phyloP scores from a whole-genome alignment of 2,113 vertebrate species.

The Peromyscus polionotus region DNA sequence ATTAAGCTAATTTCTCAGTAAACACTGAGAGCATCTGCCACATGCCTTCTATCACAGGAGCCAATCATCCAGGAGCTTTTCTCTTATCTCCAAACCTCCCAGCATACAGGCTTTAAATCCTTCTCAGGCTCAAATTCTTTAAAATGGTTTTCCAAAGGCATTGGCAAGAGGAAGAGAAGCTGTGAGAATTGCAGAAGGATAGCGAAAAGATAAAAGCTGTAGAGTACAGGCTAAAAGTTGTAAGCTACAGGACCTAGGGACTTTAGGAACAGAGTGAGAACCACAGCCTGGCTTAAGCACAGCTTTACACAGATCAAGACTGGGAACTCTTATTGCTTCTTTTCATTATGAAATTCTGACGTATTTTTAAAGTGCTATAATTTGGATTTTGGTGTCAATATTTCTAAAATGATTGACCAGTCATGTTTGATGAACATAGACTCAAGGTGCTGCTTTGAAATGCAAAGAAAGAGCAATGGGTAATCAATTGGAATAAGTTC shows the following conservation, averaged over 20 bases:
- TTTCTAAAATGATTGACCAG: background rate
- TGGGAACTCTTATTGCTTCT: background rate
- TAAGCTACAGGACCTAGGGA: background rate
- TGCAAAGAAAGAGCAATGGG: background rate
- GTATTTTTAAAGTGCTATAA: background rate
- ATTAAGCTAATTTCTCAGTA: background rate
- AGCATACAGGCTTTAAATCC: conserved; percentile 55
- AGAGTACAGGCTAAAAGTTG: background rate
- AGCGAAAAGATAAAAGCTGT: conserved; percentile 8
- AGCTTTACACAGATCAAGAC: background rate
- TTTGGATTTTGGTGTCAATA: background rate
- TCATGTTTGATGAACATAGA: background rate
- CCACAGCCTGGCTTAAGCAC: background rate
- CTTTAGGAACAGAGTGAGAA: background rate
- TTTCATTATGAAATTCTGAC: background rate
- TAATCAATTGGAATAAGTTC: background rate
- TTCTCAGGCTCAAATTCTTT: conserved; percentile 47
- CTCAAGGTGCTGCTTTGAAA: background rate
- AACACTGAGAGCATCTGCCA: background rate
- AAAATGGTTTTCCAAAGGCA: conserved; percentile 46
- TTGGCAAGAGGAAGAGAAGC: background rate
- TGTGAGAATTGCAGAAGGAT: conserved; percentile 19
- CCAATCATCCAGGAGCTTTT: background rate
- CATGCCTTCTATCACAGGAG: background rate
- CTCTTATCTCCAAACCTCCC: conserved; percentile 33